Evolutionary conservation across 2,113 vertebrate genomes (phyloP), one percentile per base, ranked within the genome.

Genomic region (Mesitornis unicolor): DNA sequence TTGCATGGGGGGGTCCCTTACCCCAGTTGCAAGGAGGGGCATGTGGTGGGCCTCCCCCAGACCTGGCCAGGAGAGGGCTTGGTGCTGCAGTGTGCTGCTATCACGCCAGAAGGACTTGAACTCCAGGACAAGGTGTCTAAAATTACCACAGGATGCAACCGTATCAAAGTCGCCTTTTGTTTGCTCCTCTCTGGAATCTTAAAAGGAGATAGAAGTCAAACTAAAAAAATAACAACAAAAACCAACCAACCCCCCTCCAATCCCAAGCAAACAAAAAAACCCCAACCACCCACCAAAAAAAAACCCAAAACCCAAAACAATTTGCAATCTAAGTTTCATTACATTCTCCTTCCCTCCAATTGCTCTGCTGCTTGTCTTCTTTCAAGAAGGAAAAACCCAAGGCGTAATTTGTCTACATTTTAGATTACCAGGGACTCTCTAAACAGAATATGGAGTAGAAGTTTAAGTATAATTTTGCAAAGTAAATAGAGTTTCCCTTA

Each of bases 11-110:
- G 28, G 6, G 14, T 40, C 33, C 70, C 17, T 29, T 14, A 17
- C 6, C 36, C 28, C 28, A 6, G 1, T 13, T 36, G n/a, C 6
- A 4, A 1, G 15, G 16, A 16, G 17, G 11, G 5, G 2, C 5
- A 3, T 29, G 45, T 45, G 51, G 24, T 1, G 3, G n/a, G 25
- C 10, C 45, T 20, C 47, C n/a, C n/a, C n/a, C n/a, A n/a, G n/a
- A n/a, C n/a, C 8, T 9, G 35, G 35, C 38, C 1, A 1, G 29
- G 18, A 8, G 40, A 54, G 36, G 57, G 28, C 36, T 38, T 56
- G 31, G 28, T 43, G 25, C 26, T 9, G 2, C 1, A 1, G 8
- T 11, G 18, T 31, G 50, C 22, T 54, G 28, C 22, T 40, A 64
- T 56, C 29, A 14, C 1, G 2, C 7, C 31, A 36, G 64, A 33